Percentiles rank a stretch among this genome's conserved stretches.
These are phyloP conservation scores for Liasis olivaceus DNA, from an alignment of 2,797 vertebrate species.

Conservation along the genomic window DNA sequence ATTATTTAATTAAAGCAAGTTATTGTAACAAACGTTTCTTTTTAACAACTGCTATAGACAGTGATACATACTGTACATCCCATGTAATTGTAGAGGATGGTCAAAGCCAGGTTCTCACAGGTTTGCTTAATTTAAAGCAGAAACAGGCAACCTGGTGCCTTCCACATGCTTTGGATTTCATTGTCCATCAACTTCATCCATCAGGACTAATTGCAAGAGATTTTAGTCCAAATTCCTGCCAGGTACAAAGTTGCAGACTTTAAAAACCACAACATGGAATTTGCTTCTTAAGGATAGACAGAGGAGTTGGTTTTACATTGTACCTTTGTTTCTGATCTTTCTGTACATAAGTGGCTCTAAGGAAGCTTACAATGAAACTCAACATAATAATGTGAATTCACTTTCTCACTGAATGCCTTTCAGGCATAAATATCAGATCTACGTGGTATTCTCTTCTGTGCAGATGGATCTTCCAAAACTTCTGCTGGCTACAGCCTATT, in stretches of 20 bases:
- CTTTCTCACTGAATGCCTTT: neutral
- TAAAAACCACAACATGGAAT: neutral
- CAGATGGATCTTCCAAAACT: neutral
- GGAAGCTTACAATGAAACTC: neutral
- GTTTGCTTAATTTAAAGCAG: neutral
- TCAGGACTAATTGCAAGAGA: neutral
- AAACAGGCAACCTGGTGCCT: neutral
- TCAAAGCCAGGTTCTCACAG: neutral
- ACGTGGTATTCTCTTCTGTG: neutral
- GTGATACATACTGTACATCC: neutral
- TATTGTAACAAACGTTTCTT: neutral
- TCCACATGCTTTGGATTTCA: neutral
- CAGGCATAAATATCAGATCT: too few species aligned
- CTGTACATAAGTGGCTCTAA: neutral
- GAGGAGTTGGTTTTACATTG: neutral
- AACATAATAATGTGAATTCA: neutral
- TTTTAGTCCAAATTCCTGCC: neutral
- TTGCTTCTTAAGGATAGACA: neutral
- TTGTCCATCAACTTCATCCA: neutral
- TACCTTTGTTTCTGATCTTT: neutral
- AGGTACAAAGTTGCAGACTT: neutral
- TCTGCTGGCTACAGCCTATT: neutral
- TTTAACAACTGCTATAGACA: neutral
- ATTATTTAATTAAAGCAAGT: conserved; percentile 11
- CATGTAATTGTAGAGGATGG: neutral